A percentile compares a stretch with the other conserved stretches of the same genome.
These are phyloP conservation scores for Polydrusus cervinus DNA, from an alignment of 2,888 invertebrate genomes.

Conservation along the genomic window DNA sequence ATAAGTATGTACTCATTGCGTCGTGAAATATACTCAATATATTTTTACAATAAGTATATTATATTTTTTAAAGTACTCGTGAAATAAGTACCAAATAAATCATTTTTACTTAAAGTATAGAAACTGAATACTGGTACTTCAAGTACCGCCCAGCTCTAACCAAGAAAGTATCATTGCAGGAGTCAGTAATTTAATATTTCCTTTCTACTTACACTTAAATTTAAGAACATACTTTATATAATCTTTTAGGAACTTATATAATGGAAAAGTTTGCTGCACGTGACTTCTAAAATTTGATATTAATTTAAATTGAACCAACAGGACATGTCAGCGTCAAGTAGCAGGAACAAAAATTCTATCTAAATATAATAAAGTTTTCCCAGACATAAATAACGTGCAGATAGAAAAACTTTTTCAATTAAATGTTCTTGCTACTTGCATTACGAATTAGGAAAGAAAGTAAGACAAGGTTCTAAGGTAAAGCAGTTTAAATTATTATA, in stretches of 20 bases:
- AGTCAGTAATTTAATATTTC: no score
- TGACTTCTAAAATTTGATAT: constrained; percentile 38
- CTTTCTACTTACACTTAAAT: not conserved
- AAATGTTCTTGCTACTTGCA: constrained; percentile 48
- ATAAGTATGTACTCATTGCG: no score
- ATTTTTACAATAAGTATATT: no score
- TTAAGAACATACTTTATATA: constrained; percentile 7
- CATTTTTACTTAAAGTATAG: no score
- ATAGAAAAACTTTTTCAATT: constrained; percentile 56
- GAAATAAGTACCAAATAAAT: no score
- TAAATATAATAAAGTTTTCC: constrained; percentile 52
- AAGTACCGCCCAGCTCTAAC: no score
- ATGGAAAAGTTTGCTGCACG: constrained; percentile 35
- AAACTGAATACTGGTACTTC: no score
- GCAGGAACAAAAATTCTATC: constrained; percentile 47
- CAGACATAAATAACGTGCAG: constrained; percentile 49
- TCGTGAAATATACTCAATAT: no score
- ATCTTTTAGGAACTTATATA: constrained; percentile 11
- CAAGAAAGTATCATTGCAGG: no score
- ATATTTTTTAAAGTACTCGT: no score
- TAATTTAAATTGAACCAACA: constrained; percentile 49
- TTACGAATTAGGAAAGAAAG: constrained; percentile 29
- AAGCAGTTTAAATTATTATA: constrained; percentile 47
- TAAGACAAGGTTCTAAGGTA: constrained; percentile 32
- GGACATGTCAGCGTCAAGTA: constrained; percentile 43